Percentiles rank a stretch among this genome's conserved stretches.
Conservation (phyloP, 2,888 invertebrate species). For the Tholera decimalis region DNA sequence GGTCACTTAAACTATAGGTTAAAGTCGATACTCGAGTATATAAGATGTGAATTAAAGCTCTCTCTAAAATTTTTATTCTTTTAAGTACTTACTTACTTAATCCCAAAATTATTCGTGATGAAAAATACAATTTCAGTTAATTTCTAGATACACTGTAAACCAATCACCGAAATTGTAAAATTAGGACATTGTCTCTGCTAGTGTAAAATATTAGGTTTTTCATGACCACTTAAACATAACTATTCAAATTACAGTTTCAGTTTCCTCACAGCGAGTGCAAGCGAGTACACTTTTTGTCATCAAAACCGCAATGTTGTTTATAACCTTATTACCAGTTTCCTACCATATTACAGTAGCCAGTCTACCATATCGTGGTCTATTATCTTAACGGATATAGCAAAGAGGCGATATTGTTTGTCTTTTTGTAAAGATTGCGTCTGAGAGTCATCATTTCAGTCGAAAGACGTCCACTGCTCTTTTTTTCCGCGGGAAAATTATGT, state of each 20-base stretch:
- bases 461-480: too few relatives aligned
- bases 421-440: background rate
- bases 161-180: background rate
- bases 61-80: too few relatives aligned
- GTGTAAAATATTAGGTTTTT: background rate
- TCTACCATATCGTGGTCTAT: conserved; percentile 11
- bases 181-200: too few relatives aligned
- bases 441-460: too few relatives aligned
- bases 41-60: too few relatives aligned
- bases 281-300: conserved; percentile 20
- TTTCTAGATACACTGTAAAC: background rate
- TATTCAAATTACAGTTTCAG: conserved; percentile 12
- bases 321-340: conserved; percentile 27
- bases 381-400: background rate
- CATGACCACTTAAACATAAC: background rate
- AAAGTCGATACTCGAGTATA: too few relatives aligned
- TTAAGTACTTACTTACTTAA: too few relatives aligned
- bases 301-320: conserved; percentile 11
- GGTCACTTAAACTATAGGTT: too few relatives aligned
- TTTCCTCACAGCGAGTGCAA: conserved; percentile 10
- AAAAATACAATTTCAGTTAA: too few relatives aligned
- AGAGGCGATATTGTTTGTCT: background rate
- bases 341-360: conserved; percentile 14
- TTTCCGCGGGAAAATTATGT: too few relatives aligned
- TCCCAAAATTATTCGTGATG: too few relatives aligned